Evolutionary conservation across 2,888 invertebrate species (phyloP).

Genomic region (Sussaba pulchella): DNA sequence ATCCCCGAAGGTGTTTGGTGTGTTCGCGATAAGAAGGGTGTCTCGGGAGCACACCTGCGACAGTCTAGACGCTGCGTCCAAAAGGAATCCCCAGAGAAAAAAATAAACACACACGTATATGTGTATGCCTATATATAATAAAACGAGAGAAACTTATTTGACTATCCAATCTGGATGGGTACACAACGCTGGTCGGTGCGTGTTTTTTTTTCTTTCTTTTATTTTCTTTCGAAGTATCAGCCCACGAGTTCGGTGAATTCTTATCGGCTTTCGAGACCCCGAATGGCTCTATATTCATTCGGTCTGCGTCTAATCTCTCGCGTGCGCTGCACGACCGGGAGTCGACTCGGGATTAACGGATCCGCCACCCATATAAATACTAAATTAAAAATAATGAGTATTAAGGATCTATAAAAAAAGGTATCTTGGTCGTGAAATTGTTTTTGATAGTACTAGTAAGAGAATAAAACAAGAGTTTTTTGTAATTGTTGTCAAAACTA

Average conservation of each 20-base stretch:
- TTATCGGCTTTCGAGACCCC: constrained; percentile 32
- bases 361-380: constrained; percentile 1
- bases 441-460: too few relatives aligned
- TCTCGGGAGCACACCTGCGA: constrained; percentile 47
- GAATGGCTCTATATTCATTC: constrained; percentile 1
- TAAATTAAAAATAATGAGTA: not conserved
- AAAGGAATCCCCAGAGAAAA: constrained; percentile 1
- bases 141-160: constrained; percentile 37
- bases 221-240: constrained; percentile 16
- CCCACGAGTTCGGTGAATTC: not conserved
- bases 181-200: not conserved
- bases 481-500: too few relatives aligned
- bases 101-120: too few relatives aligned
- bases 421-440: not conserved
- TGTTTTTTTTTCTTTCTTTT: too few relatives aligned
- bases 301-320: constrained; percentile 18
- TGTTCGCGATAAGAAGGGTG: constrained; percentile 56
- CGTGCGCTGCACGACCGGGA: constrained; percentile 21
- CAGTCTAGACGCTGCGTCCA: not conserved
- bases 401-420: not conserved
- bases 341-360: constrained; percentile 15
- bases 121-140: too few relatives aligned
- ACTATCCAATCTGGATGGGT: constrained; percentile 35
- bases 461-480: too few relatives aligned
- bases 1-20: constrained; percentile 53